Conservation (phyloP, 2,113 vertebrate genomes). For the Notothenia coriiceps region DNA sequence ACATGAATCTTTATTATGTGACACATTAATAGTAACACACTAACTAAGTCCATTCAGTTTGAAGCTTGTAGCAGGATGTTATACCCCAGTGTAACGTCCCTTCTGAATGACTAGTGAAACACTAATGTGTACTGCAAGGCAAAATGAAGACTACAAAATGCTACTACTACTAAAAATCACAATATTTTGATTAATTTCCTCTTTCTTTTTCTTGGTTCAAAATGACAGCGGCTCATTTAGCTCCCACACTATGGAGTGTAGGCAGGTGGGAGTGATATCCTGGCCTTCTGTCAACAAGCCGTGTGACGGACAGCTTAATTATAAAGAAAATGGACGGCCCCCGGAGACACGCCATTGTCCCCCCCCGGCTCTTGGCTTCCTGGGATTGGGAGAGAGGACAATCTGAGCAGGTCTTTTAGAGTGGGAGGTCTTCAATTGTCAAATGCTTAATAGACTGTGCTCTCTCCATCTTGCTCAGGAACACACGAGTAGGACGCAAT, state of each 20-base stretch:
- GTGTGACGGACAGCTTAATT: conserved; percentile 82
- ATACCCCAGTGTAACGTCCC: background rate
- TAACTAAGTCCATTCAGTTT: background rate
- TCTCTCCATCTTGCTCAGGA: conserved; percentile 68
- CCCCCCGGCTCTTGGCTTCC: conserved; percentile 50
- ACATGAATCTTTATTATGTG: background rate
- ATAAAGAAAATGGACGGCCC: conserved; percentile 77
- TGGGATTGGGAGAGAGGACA: conserved; percentile 65
- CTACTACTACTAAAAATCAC: background rate
- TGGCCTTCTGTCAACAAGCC: conserved; percentile 78
- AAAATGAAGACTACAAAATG: conserved; percentile 1
- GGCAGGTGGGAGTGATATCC: conserved; percentile 68
- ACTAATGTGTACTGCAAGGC: background rate
- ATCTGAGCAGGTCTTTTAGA: conserved; percentile 72
- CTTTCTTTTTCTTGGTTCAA: conserved; percentile 6
- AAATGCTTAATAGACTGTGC: conserved; percentile 81
- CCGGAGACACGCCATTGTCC: conserved; percentile 66
- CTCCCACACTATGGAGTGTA: conserved; percentile 32
- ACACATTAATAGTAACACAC: background rate
- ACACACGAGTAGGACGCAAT: background rate
- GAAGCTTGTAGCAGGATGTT: background rate
- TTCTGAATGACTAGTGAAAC: background rate
- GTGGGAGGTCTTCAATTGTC: conserved; percentile 83
- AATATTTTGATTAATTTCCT: conserved; percentile 26
- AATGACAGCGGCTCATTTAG: conserved; percentile 29